A percentile compares a stretch with the other conserved stretches of the same genome.
Conservation (phyloP, 2,797 vertebrate genomes). For the Centropyge bicolor region DNA sequence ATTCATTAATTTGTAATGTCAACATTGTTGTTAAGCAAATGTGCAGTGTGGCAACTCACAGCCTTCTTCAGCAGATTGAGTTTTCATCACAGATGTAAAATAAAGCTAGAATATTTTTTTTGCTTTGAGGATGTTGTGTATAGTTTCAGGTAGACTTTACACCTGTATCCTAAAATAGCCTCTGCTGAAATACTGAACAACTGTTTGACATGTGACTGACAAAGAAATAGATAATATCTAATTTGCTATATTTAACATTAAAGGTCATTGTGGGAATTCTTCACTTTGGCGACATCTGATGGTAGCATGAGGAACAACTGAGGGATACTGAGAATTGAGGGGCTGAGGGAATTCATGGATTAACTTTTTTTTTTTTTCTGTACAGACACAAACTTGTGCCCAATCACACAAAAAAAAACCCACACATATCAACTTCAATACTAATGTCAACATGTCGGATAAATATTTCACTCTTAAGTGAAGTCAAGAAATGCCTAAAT, state of each 20-base stretch:
- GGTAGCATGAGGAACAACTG: background rate
- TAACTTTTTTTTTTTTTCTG: background rate
- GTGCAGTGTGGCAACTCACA: background rate
- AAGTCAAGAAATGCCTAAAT: background rate
- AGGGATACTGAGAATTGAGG: background rate
- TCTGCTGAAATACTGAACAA: background rate
- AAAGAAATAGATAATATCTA: background rate
- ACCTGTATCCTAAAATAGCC: background rate
- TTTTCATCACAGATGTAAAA: too few species aligned
- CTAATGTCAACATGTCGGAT: background rate
- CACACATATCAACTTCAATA: background rate
- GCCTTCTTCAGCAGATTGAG: too few species aligned
- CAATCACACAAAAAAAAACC: background rate
- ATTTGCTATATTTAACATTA: background rate
- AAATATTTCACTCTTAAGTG: background rate
- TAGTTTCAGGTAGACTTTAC: background rate
- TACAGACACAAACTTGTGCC: background rate
- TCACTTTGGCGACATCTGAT: conserved; percentile 14
- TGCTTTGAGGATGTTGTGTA: background rate
- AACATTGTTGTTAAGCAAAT: background rate
- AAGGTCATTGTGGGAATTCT: background rate
- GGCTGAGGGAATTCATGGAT: background rate
- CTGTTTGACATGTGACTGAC: background rate
- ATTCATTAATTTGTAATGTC: background rate
- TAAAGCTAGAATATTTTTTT: background rate